phyloP scores from a whole-genome alignment of 1,140 invertebrate genomes.

The Diorhabda sublineata region DNA sequence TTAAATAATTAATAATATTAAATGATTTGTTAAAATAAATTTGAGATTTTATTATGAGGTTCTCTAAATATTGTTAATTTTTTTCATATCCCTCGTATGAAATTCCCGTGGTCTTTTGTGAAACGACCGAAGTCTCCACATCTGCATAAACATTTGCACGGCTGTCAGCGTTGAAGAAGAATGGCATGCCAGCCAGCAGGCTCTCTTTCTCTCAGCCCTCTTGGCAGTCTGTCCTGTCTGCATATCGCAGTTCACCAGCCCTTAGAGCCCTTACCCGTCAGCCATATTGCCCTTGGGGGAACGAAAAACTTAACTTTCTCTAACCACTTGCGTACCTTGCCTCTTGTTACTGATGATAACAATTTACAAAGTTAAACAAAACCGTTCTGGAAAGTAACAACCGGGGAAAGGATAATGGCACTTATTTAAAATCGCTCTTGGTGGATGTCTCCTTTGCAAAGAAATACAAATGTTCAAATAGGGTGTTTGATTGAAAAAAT shows the following conservation, averaged over 20 bases:
- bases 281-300: background rate
- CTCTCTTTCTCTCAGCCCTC: slow-evolving; percentile 8
- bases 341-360: background rate
- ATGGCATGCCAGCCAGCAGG: slow-evolving; percentile 29
- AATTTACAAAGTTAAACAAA: slow-evolving; percentile 1
- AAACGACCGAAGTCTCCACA: slow-evolving; percentile 13
- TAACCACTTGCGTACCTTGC: background rate
- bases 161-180: slow-evolving; percentile 37
- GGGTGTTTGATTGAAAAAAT: no score
- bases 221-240: background rate
- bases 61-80: background rate
- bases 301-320: background rate
- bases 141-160: slow-evolving; percentile 40
- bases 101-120: background rate
- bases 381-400: no score
- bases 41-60: no score
- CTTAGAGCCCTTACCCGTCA: background rate
- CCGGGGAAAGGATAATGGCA: no score
- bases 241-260: slow-evolving; percentile 1
- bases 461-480: no score
- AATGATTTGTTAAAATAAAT: no score
- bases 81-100: background rate
- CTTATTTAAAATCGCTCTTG: no score
- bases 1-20: no score
- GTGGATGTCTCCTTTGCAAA: no score